These are phyloP conservation scores for Neogale vison DNA, from an alignment of 2,113 vertebrate species.

Conservation along the genomic window DNA sequence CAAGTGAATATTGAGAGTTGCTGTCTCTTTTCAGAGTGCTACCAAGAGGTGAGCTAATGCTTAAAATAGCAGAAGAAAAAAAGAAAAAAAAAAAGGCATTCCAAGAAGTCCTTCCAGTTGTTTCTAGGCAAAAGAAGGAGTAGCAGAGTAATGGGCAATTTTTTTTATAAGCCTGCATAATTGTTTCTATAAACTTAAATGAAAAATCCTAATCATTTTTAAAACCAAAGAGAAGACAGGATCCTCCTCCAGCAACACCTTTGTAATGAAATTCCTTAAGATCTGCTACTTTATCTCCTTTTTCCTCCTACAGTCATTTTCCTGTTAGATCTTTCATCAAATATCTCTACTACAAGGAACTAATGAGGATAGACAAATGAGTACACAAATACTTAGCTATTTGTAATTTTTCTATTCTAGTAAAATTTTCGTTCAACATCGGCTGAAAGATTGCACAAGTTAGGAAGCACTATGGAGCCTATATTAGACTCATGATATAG, in stretches of 20 bases:
- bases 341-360: constrained; percentile 50
- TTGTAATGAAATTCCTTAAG: constrained; percentile 71
- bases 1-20: neutral
- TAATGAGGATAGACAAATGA: neutral
- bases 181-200: constrained; percentile 72
- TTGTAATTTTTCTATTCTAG: too few relatives aligned
- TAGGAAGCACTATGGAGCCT: neutral
- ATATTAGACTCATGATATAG: neutral
- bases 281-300: constrained; percentile 62
- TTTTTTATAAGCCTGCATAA: constrained; percentile 73
- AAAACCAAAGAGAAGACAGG: constrained; percentile 75
- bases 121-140: constrained; percentile 70
- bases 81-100: neutral
- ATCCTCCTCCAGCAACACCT: constrained; percentile 73
- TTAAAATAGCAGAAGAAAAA: neutral
- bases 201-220: constrained; percentile 74
- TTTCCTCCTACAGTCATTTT: constrained; percentile 50
- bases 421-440: neutral
- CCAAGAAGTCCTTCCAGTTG: neutral
- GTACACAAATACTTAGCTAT: neutral
- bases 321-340: constrained; percentile 65
- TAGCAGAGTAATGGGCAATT: constrained; percentile 57
- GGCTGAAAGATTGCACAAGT: neutral
- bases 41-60: neutral
- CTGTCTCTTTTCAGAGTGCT: neutral